Evolutionary conservation across 2,113 vertebrate species (phyloP), one percentile per base, ranked within the genome.

Genomic region (Tiliqua scincoides): DNA sequence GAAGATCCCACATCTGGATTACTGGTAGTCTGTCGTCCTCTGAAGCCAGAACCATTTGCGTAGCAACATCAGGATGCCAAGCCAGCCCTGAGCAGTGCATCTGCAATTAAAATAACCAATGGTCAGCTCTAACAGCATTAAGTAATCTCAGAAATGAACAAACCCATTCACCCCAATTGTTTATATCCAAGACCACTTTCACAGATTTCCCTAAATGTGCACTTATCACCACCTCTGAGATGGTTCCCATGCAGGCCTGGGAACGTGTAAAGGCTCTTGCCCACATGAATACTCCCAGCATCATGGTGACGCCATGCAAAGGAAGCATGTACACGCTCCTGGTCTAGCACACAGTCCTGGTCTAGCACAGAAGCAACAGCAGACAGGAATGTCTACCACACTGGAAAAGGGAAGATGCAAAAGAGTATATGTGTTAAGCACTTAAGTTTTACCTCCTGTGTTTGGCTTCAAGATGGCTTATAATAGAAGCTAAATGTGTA

Each of bases 61-160:
- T 99, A 85, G 99, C 99, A 72, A 99, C 95, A 52, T 99, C 98
- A 2, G 99, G 99, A 93, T 99, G 98, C 99, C 99, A 99, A 0
- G 97, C 98, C 93, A 99, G 91, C 30, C 98, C 98, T 1, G 99
- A 99, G 89, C 99, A 99, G 91, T 99, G 98, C 98, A 99, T 99
- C 99, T 99, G 85, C 35, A 17, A 81, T 57, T 91, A 0, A n/a
- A 61, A 91, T 15, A 81, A 80, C 2, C 23, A 0, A 54, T 0
- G 1, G 4, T 87, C 88, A 43, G 72, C 1, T 32, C 40, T 17
- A 65, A 86, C 21, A 25, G 1, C 83, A 86, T 35, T 14, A 71
- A 61, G n/a, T 30, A 85, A 61, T 15, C 30, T 18, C 10, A 20
- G 15, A 83, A 7, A 37, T 61, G 18, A 68, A 79, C 59, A 48